Conservation (phyloP, 2,797 vertebrate species). For the Neosilurus mollespiculum region DNA sequence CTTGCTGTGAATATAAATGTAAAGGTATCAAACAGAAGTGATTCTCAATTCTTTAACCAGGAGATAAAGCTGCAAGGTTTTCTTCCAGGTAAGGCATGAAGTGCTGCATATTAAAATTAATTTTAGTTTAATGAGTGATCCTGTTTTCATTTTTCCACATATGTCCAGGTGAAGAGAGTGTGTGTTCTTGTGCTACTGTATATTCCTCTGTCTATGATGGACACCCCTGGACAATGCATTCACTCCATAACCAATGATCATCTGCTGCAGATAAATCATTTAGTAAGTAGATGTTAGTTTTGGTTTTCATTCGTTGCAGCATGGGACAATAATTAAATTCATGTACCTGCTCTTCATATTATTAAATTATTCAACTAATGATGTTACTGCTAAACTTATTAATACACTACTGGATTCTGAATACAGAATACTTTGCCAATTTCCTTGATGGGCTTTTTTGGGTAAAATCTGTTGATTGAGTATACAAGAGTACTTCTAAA, state of each 20-base stretch:
- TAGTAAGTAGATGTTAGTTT: slow-evolving; percentile 64
- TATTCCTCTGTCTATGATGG: slow-evolving; percentile 73
- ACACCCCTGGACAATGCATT: slow-evolving; percentile 76
- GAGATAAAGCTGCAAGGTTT: neutral
- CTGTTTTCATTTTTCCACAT: slow-evolving; percentile 42
- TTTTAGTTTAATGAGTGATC: neutral
- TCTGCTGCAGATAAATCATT: slow-evolving; percentile 70
- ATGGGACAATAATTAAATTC: neutral
- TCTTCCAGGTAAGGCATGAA: neutral
- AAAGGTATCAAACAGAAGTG: neutral
- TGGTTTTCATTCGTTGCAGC: neutral
- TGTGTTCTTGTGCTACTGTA: slow-evolving; percentile 77
- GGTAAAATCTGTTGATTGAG: neutral
- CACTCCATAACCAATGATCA: slow-evolving; percentile 79
- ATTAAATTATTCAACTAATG: neutral
- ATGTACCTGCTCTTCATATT: too few species aligned
- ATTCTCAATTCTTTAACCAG: neutral
- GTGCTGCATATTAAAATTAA: neutral
- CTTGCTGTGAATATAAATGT: neutral
- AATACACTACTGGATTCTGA: neutral
- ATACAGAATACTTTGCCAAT: neutral
- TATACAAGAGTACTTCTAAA: too few species aligned
- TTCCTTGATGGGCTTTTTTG: neutral
- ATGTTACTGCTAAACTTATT: neutral
- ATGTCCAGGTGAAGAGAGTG: slow-evolving; percentile 74